Percentiles rank a stretch among this genome's conserved stretches.
Evolutionary conservation across 2,113 vertebrate genomes (phyloP).

Genomic region (Enhydra lutris): DNA sequence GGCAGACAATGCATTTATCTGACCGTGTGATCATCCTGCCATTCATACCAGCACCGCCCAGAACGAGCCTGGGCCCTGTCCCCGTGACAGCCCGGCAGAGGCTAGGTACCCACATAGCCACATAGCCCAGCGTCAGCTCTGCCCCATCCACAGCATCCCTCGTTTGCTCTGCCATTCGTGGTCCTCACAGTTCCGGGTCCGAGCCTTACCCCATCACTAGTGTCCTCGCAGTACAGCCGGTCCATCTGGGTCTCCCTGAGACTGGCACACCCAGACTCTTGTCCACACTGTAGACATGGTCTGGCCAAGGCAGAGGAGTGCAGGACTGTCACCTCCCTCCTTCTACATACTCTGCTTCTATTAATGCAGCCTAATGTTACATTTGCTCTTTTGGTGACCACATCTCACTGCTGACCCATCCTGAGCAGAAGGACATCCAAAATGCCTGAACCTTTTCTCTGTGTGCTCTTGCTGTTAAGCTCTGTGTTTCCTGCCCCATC

Average conservation of each 20-base stretch:
- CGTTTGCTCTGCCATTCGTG: background rate
- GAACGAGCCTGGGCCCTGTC: background rate
- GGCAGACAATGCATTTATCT: background rate
- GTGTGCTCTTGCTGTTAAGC: conserved; percentile 27
- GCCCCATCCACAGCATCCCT: background rate
- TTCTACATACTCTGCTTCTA: conserved; percentile 57
- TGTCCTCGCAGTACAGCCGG: background rate
- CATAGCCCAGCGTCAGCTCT: background rate
- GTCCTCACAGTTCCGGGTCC: background rate
- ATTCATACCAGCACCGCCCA: background rate
- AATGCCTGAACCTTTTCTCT: conserved; percentile 7
- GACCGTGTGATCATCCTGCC: background rate
- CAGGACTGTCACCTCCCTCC: conserved; percentile 71
- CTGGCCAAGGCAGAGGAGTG: conserved; percentile 40
- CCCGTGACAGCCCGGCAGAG: background rate
- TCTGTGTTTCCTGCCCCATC: conserved; percentile 18
- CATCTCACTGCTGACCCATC: conserved; percentile 57
- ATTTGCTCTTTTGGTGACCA: conserved; percentile 44
- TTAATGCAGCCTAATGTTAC: conserved; percentile 52
- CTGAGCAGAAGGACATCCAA: background rate
- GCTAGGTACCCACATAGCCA: background rate
- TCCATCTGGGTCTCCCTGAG: background rate
- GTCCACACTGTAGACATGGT: background rate
- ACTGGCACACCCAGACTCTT: background rate
- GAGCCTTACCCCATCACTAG: background rate